These are phyloP conservation scores for Dynastes hyllus DNA, from an alignment of 2,888 invertebrate species.

Conservation along the genomic window DNA sequence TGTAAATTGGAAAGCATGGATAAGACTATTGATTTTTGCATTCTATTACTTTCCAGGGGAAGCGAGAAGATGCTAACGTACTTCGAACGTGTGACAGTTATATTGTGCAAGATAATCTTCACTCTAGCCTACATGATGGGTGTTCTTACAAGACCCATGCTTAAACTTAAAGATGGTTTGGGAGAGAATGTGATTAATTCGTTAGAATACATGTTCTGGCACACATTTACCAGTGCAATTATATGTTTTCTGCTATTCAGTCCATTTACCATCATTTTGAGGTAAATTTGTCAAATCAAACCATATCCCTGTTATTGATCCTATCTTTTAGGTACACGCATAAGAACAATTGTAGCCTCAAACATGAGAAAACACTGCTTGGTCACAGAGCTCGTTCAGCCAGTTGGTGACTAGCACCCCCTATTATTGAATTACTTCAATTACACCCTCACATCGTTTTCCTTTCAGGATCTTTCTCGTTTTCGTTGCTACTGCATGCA, in stretches of 20 bases:
- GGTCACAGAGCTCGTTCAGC: no score
- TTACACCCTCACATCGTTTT: no score
- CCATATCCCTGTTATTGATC: no score
- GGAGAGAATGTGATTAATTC: slow-evolving; percentile 49
- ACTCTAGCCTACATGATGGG: slow-evolving; percentile 52
- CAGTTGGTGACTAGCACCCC: no score
- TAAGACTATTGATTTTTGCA: no score
- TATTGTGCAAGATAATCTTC: slow-evolving; percentile 55
- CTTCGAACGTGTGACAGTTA: slow-evolving; percentile 53
- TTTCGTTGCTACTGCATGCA: slow-evolving; percentile 36
- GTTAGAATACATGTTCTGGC: not conserved
- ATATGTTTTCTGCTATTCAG: slow-evolving; percentile 52
- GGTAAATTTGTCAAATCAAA: slow-evolving; percentile 45
- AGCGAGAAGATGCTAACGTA: slow-evolving; percentile 53
- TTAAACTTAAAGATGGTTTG: slow-evolving; percentile 54
- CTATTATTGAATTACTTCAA: no score
- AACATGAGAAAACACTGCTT: no score
- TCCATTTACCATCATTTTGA: slow-evolving; percentile 52
- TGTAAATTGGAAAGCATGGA: no score
- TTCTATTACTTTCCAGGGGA: slow-evolving; percentile 36
- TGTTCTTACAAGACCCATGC: slow-evolving; percentile 49
- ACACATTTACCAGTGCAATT: slow-evolving; percentile 42
- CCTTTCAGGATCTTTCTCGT: slow-evolving; percentile 48
- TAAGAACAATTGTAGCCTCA: no score
- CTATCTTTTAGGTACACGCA: no score